Evolutionary conservation across 1,140 invertebrate genomes (phyloP).

Genomic region (Solenopsis invicta): DNA sequence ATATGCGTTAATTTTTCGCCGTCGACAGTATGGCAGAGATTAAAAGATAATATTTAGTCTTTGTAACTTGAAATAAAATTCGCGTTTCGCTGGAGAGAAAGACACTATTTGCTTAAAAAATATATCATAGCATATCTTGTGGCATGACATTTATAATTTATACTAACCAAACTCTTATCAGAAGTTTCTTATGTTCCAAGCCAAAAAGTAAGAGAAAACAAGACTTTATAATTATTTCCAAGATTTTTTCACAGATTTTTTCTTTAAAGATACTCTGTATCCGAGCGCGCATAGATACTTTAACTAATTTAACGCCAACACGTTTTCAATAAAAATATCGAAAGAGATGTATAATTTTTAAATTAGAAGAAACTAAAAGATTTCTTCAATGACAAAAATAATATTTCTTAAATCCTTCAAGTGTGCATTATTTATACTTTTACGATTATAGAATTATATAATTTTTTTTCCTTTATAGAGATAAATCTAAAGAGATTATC

Average conservation of each 20-base stretch:
- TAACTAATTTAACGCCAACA: neutral
- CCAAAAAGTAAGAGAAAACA: neutral
- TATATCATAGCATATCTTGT: constrained; percentile 29
- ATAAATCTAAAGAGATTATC: neutral
- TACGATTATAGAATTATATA: neutral
- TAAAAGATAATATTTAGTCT: constrained; percentile 32
- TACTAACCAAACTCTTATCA: neutral
- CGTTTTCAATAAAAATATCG: neutral
- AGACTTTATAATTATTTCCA: neutral
- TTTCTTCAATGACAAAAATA: neutral
- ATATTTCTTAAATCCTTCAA: neutral
- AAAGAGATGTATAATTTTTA: neutral
- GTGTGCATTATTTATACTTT: neutral
- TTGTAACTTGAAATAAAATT: constrained; percentile 9
- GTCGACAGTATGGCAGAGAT: neutral
- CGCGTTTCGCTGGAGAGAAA: constrained; percentile 16
- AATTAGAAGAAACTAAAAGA: neutral
- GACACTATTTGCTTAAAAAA: constrained; percentile 65
- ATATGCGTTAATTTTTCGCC: neutral
- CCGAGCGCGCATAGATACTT: neutral
- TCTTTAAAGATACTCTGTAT: neutral
- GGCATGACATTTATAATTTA: neutral
- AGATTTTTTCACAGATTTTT: constrained; percentile 30
- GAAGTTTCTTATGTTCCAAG: neutral
- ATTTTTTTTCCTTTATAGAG: neutral